phyloP scores from a whole-genome alignment of 2,113 vertebrate genomes.

The Otus sunia region DNA sequence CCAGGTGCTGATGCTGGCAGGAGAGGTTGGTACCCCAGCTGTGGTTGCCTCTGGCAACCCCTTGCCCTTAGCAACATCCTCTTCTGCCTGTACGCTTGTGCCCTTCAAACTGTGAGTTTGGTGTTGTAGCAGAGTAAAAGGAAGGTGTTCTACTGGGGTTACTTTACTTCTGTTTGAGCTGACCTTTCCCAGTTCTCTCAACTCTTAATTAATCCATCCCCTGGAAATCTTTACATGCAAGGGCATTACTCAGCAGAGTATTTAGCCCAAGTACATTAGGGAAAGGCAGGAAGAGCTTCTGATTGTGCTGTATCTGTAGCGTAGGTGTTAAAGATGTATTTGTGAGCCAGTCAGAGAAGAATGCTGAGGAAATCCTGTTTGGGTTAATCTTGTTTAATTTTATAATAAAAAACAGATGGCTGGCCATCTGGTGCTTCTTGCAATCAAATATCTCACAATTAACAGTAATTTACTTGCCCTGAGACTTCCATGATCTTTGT shows the following conservation, averaged over 20 bases:
- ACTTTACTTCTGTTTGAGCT: background rate
- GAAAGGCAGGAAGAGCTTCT: constrained; percentile 28
- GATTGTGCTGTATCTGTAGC: constrained; percentile 3
- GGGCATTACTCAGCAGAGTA: background rate
- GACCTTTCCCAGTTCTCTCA: background rate
- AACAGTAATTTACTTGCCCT: constrained; percentile 64
- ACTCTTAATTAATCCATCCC: background rate
- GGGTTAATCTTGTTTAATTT: constrained; percentile 68
- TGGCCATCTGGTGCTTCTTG: constrained; percentile 62
- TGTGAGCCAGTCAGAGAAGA: constrained; percentile 56
- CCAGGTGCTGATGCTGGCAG: background rate
- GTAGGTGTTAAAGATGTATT: constrained; percentile 55
- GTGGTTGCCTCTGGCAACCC: background rate
- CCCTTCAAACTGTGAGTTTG: background rate
- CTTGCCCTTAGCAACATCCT: background rate
- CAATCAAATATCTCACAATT: constrained; percentile 69
- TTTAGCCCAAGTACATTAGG: background rate
- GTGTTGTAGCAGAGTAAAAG: background rate
- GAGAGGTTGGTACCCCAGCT: background rate
- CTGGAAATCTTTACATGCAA: background rate
- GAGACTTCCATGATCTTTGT: constrained; percentile 30
- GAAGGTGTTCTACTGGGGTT: background rate
- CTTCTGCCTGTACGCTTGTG: background rate
- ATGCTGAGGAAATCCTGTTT: constrained; percentile 65
- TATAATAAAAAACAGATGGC: constrained; percentile 65